Evolutionary conservation across 1,140 invertebrate species (phyloP).

Genomic region (Drosophila rufa): DNA sequence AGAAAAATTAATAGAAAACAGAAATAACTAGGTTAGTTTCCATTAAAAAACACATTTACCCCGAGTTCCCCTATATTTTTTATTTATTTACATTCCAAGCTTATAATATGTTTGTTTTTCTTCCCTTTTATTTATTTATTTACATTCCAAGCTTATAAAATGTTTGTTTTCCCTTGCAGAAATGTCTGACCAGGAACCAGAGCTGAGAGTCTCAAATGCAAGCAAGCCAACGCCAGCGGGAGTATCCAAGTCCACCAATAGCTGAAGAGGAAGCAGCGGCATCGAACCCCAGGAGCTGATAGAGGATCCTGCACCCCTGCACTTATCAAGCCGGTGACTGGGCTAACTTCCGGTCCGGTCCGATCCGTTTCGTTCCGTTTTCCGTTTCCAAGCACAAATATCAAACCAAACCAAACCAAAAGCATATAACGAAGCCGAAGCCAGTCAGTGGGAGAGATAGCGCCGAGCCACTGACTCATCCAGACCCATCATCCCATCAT

Average conservation of each 20-base stretch:
- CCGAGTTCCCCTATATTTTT: not conserved
- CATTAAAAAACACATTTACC: too few relatives aligned
- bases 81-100: not conserved
- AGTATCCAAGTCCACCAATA: conserved; percentile 42
- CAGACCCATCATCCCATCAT: conserved; percentile 6
- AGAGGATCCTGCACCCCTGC: conserved; percentile 9
- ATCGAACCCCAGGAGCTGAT: conserved; percentile 18
- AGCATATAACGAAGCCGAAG: not conserved
- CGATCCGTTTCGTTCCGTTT: not conserved
- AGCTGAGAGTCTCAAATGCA: conserved; percentile 61
- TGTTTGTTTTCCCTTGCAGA: conserved; percentile 35
- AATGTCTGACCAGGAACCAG: conserved; percentile 66
- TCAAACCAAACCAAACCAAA: conserved; percentile 1
- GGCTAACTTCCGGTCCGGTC: conserved; percentile 19
- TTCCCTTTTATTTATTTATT: not conserved
- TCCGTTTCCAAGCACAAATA: conserved; percentile 23
- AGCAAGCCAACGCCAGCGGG: conserved; percentile 53
- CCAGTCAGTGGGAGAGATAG: not conserved
- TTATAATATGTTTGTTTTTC: not conserved
- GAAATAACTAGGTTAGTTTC: too few relatives aligned
- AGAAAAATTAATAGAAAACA: too few relatives aligned
- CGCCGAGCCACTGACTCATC: conserved; percentile 11
- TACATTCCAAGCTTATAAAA: not conserved
- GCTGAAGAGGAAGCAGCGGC: conserved; percentile 11
- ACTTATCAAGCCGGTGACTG: conserved; percentile 19